Conservation (phyloP, 2,888 invertebrate genomes). For the Drosophila fungiperda region DNA sequence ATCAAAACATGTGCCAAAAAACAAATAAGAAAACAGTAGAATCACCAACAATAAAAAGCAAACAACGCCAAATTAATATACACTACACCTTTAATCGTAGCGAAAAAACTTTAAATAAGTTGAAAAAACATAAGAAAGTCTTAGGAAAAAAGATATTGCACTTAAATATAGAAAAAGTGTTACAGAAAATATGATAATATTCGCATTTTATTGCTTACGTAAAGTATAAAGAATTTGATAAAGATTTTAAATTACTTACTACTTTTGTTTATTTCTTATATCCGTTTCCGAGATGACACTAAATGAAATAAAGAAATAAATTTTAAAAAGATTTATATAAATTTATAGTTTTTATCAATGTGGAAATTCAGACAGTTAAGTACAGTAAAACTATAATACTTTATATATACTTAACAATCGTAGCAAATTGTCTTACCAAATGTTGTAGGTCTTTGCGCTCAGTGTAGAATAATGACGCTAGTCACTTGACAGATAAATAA, state of each 20-base stretch:
- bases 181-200: neutral
- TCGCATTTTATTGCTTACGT: neutral
- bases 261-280: neutral
- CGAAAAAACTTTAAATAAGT: neutral
- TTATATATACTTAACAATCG: neutral
- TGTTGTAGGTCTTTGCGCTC: neutral
- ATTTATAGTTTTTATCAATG: neutral
- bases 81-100: conserved; percentile 16
- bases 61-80: conserved; percentile 4
- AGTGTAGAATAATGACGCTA: conserved; percentile 48
- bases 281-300: no score
- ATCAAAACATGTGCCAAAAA: conserved; percentile 76
- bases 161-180: neutral
- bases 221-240: neutral
- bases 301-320: no score
- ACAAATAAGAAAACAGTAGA: neutral
- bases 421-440: neutral
- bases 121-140: neutral
- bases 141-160: neutral
- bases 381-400: neutral
- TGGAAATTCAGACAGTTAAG: neutral
- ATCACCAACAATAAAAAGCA: conserved; percentile 6
- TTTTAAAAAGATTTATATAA: neutral
- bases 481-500: conserved; percentile 60
- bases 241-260: neutral